These are phyloP conservation scores for Melitaea cinxia DNA, from an alignment of 1,140 invertebrate species.

Conservation along the genomic window DNA sequence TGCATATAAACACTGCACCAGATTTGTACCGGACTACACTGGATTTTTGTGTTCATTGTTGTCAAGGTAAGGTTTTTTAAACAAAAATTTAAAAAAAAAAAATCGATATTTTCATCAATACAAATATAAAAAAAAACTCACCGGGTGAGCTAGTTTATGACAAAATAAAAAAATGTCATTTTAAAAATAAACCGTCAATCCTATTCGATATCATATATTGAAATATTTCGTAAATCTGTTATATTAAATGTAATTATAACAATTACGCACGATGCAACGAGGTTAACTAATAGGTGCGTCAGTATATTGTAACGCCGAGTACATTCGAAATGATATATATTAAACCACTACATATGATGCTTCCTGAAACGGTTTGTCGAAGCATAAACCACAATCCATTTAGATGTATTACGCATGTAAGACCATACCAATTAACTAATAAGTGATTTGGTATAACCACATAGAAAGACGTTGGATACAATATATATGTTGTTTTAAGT, in stretches of 20 bases:
- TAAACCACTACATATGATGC: constrained; percentile 33
- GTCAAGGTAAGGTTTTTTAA: no score
- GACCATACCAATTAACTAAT: constrained; percentile 26
- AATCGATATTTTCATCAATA: no score
- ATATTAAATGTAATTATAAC: neutral
- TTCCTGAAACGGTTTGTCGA: constrained; percentile 31
- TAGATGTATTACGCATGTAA: constrained; percentile 37
- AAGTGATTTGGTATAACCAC: constrained; percentile 33
- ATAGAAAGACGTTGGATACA: constrained; percentile 8
- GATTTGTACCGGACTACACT: no score
- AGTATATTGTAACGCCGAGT: constrained; percentile 3
- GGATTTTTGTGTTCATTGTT: no score
- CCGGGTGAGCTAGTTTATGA: no score
- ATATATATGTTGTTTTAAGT: no score
- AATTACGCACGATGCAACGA: neutral
- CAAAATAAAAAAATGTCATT: neutral
- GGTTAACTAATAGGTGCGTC: constrained; percentile 2
- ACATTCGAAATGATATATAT: constrained; percentile 19
- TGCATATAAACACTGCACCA: no score
- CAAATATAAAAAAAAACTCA: no score
- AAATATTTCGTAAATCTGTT: neutral
- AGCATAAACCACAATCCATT: constrained; percentile 40
- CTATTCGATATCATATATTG: no score
- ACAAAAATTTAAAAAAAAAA: no score
- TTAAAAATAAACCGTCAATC: neutral